A percentile compares a stretch with the other conserved stretches of the same genome.
Conservation (phyloP, 2,797 vertebrate genomes). For the Semotilus atromaculatus region DNA sequence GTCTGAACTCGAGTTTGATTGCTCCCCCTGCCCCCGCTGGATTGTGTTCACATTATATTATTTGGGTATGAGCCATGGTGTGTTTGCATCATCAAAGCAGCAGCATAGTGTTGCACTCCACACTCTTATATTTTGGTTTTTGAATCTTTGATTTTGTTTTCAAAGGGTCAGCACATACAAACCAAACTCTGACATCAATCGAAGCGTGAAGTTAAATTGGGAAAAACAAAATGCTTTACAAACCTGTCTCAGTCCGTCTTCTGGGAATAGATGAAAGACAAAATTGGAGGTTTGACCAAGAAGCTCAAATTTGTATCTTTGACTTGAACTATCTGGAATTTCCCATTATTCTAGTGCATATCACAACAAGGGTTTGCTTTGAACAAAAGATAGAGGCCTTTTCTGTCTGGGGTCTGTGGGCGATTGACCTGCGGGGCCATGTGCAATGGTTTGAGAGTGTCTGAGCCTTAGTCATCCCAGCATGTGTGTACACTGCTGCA, state of each 20-base stretch:
- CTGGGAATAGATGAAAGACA: slow-evolving; percentile 5
- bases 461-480: slow-evolving; percentile 65
- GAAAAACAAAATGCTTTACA: slow-evolving; percentile 4
- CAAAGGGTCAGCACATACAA: not conserved
- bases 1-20: not conserved
- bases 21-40: not conserved
- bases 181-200: not conserved
- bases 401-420: slow-evolving; percentile 45
- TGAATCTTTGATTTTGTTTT: not conserved
- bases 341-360: slow-evolving; percentile 38
- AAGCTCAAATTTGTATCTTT: slow-evolving; percentile 43
- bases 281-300: not conserved
- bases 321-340: slow-evolving; percentile 49
- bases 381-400: slow-evolving; percentile 47
- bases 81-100: not conserved
- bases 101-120: not conserved
- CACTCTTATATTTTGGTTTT: not conserved
- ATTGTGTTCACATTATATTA: not conserved
- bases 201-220: not conserved
- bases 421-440: slow-evolving; percentile 43
- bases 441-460: slow-evolving; percentile 60
- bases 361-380: slow-evolving; percentile 45
- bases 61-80: not conserved
- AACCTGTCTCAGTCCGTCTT: not conserved
- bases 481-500: slow-evolving; percentile 71